Conservation (phyloP, 37 sponge, comb jelly and placozoan genomes). For the Eunapius fragilis region DNA sequence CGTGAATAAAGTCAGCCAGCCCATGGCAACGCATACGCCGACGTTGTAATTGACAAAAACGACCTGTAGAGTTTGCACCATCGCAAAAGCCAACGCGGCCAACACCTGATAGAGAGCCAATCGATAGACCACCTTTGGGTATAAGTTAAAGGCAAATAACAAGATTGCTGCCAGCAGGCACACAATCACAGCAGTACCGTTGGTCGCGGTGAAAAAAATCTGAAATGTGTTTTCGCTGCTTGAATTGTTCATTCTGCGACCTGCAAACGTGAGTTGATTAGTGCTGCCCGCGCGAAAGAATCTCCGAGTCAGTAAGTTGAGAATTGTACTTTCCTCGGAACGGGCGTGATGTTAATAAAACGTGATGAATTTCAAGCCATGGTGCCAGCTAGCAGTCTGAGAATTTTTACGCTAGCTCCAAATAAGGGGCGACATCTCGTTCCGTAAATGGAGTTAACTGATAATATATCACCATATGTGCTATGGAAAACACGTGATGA, state of each 20-base stretch:
- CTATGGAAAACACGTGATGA: too few relatives aligned
- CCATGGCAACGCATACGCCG: not conserved
- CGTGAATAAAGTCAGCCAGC: not conserved
- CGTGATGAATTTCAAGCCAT: too few relatives aligned
- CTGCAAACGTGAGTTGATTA: too few relatives aligned
- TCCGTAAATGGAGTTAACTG: too few relatives aligned
- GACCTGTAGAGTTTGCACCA: not conserved
- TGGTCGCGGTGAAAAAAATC: not conserved
- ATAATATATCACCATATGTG: too few relatives aligned
- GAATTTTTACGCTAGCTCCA: too few relatives aligned
- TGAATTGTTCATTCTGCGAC: not conserved
- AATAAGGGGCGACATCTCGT: too few relatives aligned
- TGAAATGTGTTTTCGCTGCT: not conserved
- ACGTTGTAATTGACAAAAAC: not conserved
- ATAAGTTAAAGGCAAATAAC: not conserved
- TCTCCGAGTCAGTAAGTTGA: too few relatives aligned
- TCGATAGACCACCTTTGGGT: not conserved
- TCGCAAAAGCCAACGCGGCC: not conserved
- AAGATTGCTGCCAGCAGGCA: not conserved
- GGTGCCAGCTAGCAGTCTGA: too few relatives aligned
- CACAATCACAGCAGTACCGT: not conserved
- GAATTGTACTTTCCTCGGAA: too few relatives aligned
- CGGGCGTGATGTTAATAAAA: too few relatives aligned
- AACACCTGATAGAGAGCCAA: not conserved
- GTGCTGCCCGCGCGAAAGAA: too few relatives aligned